Base-by-base conservation (phyloP, 1,140 invertebrate species). In the Drosophila persimilis region DNA sequence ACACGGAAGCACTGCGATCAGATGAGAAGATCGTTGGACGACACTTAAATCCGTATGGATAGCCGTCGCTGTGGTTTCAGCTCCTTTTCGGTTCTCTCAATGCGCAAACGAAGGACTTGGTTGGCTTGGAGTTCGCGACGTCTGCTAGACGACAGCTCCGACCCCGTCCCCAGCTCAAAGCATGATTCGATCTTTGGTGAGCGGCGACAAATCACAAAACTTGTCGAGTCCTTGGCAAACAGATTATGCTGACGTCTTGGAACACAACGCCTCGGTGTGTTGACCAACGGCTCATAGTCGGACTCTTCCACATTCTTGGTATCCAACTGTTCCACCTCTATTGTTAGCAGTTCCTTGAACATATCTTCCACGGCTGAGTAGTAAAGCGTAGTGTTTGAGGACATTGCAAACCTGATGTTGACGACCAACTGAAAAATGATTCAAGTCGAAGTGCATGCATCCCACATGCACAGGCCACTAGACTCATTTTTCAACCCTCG, bases 381-480 rank as follows among this genome's bases (percentile, higher is more conserved):
- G 51, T 85, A 85, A 1, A 85, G 52, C 13, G 80, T 85, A 29
- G 63, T 43, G 57, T 84, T 75, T 11, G 62, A 58, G 73, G 80
- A 51, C 80, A 85, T 86, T 43, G 57, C 62, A 48, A 61, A 80
- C 77, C 80, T 77, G 81, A 85, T 50, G 81, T 69, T 70, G 77
- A 44, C 69, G 29, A 53, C 6, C 24, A 80, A 86, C 80, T 86
- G 22, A 22, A 64, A 64, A 44, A 43, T 84, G 76, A 85, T 84
- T 76, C 77, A 85, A 85, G 56, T 53, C 35, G 6, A 26, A 57
- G 52, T 52, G 43, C 52, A 48, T 50, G 29, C 24, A 26, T 26
- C 24, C 24, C 29, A 29, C 7, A 46, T 72, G 46, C 50, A 54
- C 52, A 46, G 53, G 43, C 39, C 61, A 64, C 47, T 47, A 57